phyloP scores from a whole-genome alignment of 64 coral and sea anemone genomes.

The Astreopora myriophthalma region DNA sequence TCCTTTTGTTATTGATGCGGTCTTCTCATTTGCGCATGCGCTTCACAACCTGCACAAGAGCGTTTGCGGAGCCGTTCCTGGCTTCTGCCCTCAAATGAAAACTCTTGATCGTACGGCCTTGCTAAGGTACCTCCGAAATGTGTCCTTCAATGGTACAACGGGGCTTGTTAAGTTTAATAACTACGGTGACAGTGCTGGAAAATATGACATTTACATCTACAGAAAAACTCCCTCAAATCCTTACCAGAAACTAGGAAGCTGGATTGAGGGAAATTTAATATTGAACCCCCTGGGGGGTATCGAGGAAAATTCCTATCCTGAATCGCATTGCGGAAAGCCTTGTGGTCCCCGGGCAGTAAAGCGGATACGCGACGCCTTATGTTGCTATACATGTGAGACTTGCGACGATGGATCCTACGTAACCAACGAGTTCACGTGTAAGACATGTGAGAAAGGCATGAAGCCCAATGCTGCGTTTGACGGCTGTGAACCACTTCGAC shows the following conservation, averaged over 20 bases:
- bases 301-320: neutral
- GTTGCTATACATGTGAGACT: constrained; percentile 81
- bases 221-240: neutral
- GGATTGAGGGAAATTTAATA: constrained; percentile 58
- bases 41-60: constrained; percentile 65
- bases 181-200: constrained; percentile 64
- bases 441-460: constrained; percentile 49
- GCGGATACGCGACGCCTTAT: constrained; percentile 44
- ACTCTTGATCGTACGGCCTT: constrained; percentile 10
- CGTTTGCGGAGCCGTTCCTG: constrained; percentile 23
- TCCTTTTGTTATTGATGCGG: constrained; percentile 87
- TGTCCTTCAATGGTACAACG: constrained; percentile 78
- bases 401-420: constrained; percentile 69
- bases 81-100: constrained; percentile 58
- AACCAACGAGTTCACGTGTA: constrained; percentile 61
- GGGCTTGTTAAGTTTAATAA: constrained; percentile 68
- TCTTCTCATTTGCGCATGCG: constrained; percentile 82
- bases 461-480: constrained; percentile 41
- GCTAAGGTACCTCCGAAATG: constrained; percentile 68
- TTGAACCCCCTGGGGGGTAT: neutral
- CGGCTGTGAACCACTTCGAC: constrained; percentile 65
- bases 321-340: constrained; percentile 67
- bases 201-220: constrained; percentile 73
- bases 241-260: constrained; percentile 64
- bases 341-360: constrained; percentile 46